A percentile compares a stretch with the other conserved stretches of the same genome.
phyloP scores from a whole-genome alignment of 2,113 vertebrate species.

The Calyptomena viridis region DNA sequence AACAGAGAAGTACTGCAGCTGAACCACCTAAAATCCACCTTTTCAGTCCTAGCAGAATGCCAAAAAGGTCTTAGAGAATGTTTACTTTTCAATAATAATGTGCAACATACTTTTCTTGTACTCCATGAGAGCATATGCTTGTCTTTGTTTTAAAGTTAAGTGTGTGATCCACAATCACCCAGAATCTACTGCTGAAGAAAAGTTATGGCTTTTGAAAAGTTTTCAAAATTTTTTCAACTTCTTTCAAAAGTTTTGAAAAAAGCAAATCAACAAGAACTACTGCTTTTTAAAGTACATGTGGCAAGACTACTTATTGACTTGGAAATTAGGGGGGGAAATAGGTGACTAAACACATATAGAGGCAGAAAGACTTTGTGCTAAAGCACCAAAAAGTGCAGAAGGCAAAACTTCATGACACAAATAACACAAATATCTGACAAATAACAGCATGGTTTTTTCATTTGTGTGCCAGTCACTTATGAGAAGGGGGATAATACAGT shows the following conservation, averaged over 20 bases:
- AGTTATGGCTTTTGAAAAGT: no score
- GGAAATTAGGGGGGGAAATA: not conserved
- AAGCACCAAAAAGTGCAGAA: not conserved
- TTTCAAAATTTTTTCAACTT: no score
- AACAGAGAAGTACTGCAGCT: not conserved
- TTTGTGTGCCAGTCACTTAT: not conserved
- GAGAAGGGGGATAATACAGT: not conserved
- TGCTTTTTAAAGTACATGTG: not conserved
- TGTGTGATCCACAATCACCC: not conserved
- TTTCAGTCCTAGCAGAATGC: not conserved
- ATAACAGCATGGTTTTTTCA: not conserved
- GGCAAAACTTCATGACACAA: not conserved
- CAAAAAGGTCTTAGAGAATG: not conserved
- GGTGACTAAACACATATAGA: not conserved
- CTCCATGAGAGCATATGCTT: not conserved
- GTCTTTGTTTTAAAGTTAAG: not conserved
- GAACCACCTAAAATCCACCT: not conserved
- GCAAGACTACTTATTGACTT: not conserved
- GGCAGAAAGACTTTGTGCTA: not conserved
- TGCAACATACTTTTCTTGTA: not conserved
- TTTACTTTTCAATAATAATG: not conserved
- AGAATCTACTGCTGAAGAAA: not conserved
- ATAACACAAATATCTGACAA: not conserved
- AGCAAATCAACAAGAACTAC: not conserved
- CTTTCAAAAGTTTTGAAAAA: no score